Percentiles rank a stretch among this genome's conserved stretches.
phyloP scores from a whole-genome alignment of 2,113 vertebrate genomes.

The Tapirus terrestris region DNA sequence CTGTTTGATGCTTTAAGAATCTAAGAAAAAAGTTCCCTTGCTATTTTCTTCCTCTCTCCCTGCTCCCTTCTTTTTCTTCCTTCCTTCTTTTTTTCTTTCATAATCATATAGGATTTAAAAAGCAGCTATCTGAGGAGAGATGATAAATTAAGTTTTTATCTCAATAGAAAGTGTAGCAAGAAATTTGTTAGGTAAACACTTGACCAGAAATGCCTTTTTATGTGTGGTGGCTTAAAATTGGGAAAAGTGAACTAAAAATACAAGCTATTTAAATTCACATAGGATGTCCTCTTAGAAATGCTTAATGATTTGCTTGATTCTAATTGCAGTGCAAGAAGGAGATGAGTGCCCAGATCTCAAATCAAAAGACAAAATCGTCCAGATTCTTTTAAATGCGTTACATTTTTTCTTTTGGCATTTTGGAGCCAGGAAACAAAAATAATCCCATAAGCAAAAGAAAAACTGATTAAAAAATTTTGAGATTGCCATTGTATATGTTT shows the following conservation, averaged over 20 bases:
- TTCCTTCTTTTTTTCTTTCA: not conserved
- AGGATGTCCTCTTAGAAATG: constrained; percentile 64
- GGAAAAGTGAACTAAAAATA: constrained; percentile 68
- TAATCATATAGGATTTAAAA: not conserved
- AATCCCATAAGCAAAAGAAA: not conserved
- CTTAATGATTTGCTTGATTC: constrained; percentile 75
- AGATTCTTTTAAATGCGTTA: not conserved
- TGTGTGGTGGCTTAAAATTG: constrained; percentile 19
- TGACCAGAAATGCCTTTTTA: constrained; percentile 50
- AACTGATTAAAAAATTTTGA: constrained; percentile 35
- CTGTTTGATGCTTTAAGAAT: not conserved
- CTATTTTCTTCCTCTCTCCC: not conserved
- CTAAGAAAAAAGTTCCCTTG: not conserved
- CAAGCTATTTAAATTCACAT: constrained; percentile 72
- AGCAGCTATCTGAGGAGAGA: not conserved
- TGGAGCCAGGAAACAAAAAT: constrained; percentile 46
- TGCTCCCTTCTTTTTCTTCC: not conserved
- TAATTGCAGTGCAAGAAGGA: constrained; percentile 64
- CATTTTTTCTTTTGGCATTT: constrained; percentile 40
- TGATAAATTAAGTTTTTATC: constrained; percentile 30
- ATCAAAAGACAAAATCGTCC: constrained; percentile 63
- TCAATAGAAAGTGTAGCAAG: not conserved
- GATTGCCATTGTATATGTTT: not conserved
- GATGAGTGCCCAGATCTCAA: constrained; percentile 58
- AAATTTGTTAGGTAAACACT: constrained; percentile 36